Percentiles rank a stretch among this genome's conserved stretches.
phyloP scores from a whole-genome alignment of 2,113 vertebrate species.

The Chauna torquata region DNA sequence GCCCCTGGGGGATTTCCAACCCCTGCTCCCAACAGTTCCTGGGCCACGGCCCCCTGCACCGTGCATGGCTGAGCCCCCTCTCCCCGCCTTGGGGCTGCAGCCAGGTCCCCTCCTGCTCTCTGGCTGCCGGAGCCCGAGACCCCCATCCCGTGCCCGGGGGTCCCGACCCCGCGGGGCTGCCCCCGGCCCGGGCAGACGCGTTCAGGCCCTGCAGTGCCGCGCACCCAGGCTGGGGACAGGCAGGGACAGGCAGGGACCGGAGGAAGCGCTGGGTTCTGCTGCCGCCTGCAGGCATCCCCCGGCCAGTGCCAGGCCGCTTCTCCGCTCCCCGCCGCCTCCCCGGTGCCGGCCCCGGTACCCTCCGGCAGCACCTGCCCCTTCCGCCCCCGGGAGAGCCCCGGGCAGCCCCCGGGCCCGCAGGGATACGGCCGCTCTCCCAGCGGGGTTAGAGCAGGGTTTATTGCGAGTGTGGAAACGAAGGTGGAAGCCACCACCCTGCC shows the following conservation, averaged over 20 bases:
- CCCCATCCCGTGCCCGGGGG: not conserved
- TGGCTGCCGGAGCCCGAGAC: not conserved
- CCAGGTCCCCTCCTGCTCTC: too few relatives aligned
- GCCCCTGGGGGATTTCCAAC: not conserved
- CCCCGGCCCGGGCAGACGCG: not conserved
- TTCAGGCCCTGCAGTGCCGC: not conserved
- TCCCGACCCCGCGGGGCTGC: not conserved
- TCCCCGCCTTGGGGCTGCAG: not conserved
- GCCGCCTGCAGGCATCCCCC: constrained; percentile 41
- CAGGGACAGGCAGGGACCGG: not conserved
- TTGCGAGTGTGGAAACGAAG: not conserved
- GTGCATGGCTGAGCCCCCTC: too few relatives aligned
- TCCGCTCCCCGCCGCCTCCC: not conserved
- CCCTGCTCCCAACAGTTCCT: not conserved
- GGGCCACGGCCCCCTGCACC: not conserved
- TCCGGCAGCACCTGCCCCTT: not conserved
- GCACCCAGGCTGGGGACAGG: not conserved
- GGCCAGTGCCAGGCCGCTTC: not conserved
- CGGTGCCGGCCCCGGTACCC: not conserved
- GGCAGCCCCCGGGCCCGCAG: too few relatives aligned
- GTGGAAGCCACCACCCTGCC: not conserved
- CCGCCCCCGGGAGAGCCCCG: too few relatives aligned
- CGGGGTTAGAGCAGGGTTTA: not conserved
- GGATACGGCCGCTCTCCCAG: not conserved
- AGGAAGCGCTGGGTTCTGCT: not conserved